Percentiles rank a stretch among this genome's conserved stretches.
Conservation (phyloP, 2,113 vertebrate species). For the Hemiprocne comata region DNA sequence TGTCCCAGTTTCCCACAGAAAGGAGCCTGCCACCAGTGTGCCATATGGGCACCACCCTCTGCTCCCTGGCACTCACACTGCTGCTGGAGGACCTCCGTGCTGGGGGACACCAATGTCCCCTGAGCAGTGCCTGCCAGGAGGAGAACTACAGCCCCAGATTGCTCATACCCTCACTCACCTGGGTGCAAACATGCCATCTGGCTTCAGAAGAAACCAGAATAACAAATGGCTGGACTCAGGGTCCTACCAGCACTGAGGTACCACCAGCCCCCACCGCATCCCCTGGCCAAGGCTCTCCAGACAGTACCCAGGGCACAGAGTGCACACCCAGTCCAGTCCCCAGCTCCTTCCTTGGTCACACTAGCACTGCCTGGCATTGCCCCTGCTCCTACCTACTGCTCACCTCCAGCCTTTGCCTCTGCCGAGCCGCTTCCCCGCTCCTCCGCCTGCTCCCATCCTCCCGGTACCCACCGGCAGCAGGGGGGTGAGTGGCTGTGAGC, state of each 20-base stretch:
- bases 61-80: not conserved
- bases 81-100: rapidly evolving
- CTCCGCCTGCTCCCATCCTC: too few relatives aligned
- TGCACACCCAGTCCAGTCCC: rapidly evolving
- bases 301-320: rapidly evolving
- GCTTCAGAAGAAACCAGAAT: not conserved
- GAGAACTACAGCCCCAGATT: not conserved
- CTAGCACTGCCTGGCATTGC: not conserved
- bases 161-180: rapidly evolving
- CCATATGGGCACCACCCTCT: rapidly evolving
- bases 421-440: not conserved
- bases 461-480: not conserved
- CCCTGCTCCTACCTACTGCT: not conserved
- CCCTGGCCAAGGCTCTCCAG: rapidly evolving
- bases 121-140: not conserved
- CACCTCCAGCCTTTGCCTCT: slow-evolving; percentile 12
- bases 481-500: not conserved
- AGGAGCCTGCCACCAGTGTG: rapidly evolving
- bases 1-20: rapidly evolving
- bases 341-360: not conserved
- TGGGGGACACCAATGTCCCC: not conserved
- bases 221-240: rapidly evolving
- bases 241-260: rapidly evolving
- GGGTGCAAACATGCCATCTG: rapidly evolving
- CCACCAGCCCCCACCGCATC: not conserved